Conservation (phyloP, 2,113 vertebrate species). For the Stomatorhinus ivindoensis region DNA sequence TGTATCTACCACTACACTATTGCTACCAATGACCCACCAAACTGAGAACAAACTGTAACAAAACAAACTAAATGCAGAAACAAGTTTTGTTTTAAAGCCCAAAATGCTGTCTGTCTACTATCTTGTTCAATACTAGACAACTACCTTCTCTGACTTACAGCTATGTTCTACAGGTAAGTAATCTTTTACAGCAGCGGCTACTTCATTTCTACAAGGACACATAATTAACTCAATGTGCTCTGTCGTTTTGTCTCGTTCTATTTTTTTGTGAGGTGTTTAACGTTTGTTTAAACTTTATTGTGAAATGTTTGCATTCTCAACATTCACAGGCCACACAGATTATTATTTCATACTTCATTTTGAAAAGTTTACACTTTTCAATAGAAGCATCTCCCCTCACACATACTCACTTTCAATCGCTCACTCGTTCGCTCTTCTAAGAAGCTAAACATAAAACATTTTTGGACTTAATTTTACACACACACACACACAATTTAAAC, state of each 20-base stretch:
- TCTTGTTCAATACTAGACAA: constrained; percentile 68
- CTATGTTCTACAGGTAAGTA: constrained; percentile 65
- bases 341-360: constrained; percentile 90
- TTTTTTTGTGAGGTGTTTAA: constrained; percentile 74
- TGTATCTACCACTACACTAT: constrained; percentile 23
- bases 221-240: constrained; percentile 98
- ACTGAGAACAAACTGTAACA: background rate
- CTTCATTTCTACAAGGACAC: constrained; percentile 71
- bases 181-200: constrained; percentile 83
- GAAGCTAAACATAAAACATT: constrained; percentile 6
- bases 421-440: background rate
- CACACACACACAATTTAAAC: background rate
- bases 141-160: constrained; percentile 87
- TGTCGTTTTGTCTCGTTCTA: constrained; percentile 88
- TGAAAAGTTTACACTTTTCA: constrained; percentile 71
- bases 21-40: background rate
- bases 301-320: constrained; percentile 99
- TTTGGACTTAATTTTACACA: constrained; percentile 21
- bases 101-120: background rate
- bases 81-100: background rate
- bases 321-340: constrained; percentile 93
- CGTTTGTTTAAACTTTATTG: constrained; percentile 98
- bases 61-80: background rate
- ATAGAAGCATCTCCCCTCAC: constrained; percentile 53
- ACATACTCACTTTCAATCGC: background rate